Percentiles rank a stretch among this genome's conserved stretches.
Conservation (phyloP, 2,888 invertebrate species). For the Cheilosia scutellata region DNA sequence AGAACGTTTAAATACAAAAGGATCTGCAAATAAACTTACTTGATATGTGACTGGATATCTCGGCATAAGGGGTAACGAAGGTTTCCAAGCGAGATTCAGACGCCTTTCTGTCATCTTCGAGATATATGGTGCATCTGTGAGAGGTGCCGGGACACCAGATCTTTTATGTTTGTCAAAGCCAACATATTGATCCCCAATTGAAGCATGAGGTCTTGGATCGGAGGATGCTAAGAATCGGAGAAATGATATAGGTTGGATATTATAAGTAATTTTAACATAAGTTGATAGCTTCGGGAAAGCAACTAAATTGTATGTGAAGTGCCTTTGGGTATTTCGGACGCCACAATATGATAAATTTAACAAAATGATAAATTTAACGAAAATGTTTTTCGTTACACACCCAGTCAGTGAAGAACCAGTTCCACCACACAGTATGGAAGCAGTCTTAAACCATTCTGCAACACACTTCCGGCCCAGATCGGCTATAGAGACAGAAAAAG, state of each 20-base stretch:
- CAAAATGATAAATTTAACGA: too few relatives aligned
- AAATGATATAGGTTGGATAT: not conserved
- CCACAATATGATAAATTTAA: too few relatives aligned
- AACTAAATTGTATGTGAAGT: too few relatives aligned
- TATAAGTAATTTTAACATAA: too few relatives aligned
- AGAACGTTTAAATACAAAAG: not conserved
- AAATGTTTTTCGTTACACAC: too few relatives aligned
- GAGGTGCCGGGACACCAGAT: slow-evolving; percentile 93
- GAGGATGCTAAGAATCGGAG: slow-evolving; percentile 37
- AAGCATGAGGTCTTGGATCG: slow-evolving; percentile 88
- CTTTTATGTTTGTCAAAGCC: slow-evolving; percentile 93
- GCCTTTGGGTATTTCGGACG: too few relatives aligned
- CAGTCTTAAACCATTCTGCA: too few relatives aligned
- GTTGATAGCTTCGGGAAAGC: too few relatives aligned
- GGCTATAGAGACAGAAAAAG: too few relatives aligned
- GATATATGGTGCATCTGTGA: slow-evolving; percentile 96
- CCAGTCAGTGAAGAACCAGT: too few relatives aligned
- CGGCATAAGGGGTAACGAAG: slow-evolving; percentile 94
- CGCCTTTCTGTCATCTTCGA: slow-evolving; percentile 95
- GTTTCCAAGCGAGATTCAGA: slow-evolving; percentile 96
- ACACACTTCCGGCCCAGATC: too few relatives aligned
- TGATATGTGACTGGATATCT: slow-evolving; percentile 96
- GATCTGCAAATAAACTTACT: slow-evolving; percentile 83
- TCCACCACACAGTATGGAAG: too few relatives aligned
- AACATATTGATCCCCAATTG: slow-evolving; percentile 91